Evolutionary conservation across 2,888 invertebrate species (phyloP), one percentile per base, ranked within the genome.

Genomic region (Sarcophaga carnaria): DNA sequence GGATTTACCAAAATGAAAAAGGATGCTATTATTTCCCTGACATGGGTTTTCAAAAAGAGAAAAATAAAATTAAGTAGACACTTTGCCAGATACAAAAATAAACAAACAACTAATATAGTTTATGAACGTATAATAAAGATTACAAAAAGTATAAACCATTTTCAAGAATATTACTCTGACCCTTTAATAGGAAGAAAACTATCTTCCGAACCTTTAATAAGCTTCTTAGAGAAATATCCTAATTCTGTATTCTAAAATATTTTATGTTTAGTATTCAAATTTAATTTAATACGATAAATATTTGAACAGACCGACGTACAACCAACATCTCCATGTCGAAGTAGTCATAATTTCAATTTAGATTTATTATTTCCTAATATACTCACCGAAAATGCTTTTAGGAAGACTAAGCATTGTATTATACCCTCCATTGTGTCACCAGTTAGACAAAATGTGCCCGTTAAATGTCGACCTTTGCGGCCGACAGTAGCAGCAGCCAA

Each of bases 351-450:
- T 79, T 45, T 6, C 17, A 60, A 63, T 14, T 71, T 54, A 60
- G 37, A 25, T 20, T n/a, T 45, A 20, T n/a, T 14, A 11, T 4
- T 25, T 8, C 12, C 49, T 47, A 10, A 45, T 5, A 70, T 86
- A 95, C 97, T 96, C 95, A 98, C 98, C 97, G 97, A 97, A 93
- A 97, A 97, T 63, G 97, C 97, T 94, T 97, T 98, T 92, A 97
- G 96, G 94, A 97, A 97, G 91, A 98, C 98, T 91, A 98, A 95
- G 93, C 97, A 97, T 94, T 98, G 97, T 92, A 98, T 97, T 92
- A 98, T 97, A 90, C 97, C 97, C 93, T 98, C 97, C 97, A 98
- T 97, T 86, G 97, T 97, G 94, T 97, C 97, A 79, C 97, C 97
- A 70, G 97, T 97, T 86, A 97, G 95, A 92, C 97, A 97, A 94